A percentile compares a stretch with the other conserved stretches of the same genome.
Conservation (phyloP, 2,888 invertebrate species). For the Notocelia uddmanniana region DNA sequence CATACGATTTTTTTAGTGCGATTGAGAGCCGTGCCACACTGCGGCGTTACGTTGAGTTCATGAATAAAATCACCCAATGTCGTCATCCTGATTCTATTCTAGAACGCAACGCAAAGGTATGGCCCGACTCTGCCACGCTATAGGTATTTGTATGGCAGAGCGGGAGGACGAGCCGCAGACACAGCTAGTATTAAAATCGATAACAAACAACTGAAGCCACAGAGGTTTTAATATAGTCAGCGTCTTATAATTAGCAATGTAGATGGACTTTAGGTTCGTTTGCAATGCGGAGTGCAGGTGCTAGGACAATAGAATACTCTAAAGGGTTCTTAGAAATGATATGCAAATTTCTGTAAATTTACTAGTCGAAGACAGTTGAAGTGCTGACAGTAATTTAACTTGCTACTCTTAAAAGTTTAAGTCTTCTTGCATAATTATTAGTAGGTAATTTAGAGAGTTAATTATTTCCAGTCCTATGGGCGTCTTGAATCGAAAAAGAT, state of each 20-base stretch:
- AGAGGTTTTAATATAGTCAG: conserved; percentile 5
- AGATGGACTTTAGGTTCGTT: conserved; percentile 8
- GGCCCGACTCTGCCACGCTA: no score
- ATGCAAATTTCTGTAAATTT: neutral
- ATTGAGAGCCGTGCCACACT: no score
- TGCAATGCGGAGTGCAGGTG: conserved; percentile 17
- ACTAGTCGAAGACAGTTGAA: neutral
- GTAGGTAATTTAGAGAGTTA: no score
- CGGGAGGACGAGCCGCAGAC: no score
- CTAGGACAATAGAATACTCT: conserved; percentile 3
- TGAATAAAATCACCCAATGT: no score
- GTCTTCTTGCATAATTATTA: neutral
- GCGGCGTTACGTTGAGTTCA: no score
- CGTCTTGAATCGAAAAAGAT: no score
- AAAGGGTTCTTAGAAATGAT: neutral
- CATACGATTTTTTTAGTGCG: no score
- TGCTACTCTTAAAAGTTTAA: neutral
- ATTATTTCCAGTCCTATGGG: no score
- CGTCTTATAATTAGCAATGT: conserved; percentile 11
- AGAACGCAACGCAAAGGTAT: no score
- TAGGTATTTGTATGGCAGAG: no score
- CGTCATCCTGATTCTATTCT: no score
- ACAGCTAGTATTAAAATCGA: conserved; percentile 1
- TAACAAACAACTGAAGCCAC: neutral
- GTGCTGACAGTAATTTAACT: neutral